phyloP scores from a whole-genome alignment of 2,888 invertebrate genomes.

The Cataglyphis altisquamis region DNA sequence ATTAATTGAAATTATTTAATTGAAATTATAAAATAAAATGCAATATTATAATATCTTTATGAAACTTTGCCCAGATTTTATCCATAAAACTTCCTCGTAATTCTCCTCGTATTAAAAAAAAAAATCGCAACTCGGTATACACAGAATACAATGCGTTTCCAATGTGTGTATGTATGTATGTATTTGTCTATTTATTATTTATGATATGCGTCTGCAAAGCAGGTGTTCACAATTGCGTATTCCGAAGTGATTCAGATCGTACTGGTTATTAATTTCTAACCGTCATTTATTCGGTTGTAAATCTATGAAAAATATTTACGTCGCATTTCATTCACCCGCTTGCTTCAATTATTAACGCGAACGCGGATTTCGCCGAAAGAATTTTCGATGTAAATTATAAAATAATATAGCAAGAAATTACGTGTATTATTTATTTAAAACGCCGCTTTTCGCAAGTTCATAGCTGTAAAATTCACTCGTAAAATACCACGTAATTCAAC shows the following conservation, averaged over 20 bases:
- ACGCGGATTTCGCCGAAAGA: not conserved
- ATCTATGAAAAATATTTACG: not conserved
- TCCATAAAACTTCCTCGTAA: not conserved
- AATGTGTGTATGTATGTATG: not conserved
- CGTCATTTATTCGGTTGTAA: not conserved
- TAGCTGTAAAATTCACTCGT: not conserved
- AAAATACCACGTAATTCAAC: not conserved
- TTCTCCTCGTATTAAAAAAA: no score
- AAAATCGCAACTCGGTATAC: not conserved
- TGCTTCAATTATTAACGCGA: not conserved
- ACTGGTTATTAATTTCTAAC: conserved; percentile 7
- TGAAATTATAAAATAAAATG: not conserved
- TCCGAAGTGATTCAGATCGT: conserved; percentile 18
- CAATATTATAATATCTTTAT: not conserved
- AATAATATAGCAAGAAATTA: not conserved
- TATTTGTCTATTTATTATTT: conserved; percentile 25
- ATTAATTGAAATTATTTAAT: not conserved
- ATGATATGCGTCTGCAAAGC: conserved; percentile 20
- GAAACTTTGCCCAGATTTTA: not conserved
- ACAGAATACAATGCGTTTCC: not conserved
- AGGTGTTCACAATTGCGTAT: conserved; percentile 8
- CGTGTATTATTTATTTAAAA: not conserved
- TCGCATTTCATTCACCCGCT: not conserved
- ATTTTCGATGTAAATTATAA: not conserved
- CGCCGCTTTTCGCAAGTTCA: not conserved